A percentile compares a stretch with the other conserved stretches of the same genome.
Evolutionary conservation across 2,888 invertebrate genomes (phyloP).

Genomic region (Machimus atricapillus): DNA sequence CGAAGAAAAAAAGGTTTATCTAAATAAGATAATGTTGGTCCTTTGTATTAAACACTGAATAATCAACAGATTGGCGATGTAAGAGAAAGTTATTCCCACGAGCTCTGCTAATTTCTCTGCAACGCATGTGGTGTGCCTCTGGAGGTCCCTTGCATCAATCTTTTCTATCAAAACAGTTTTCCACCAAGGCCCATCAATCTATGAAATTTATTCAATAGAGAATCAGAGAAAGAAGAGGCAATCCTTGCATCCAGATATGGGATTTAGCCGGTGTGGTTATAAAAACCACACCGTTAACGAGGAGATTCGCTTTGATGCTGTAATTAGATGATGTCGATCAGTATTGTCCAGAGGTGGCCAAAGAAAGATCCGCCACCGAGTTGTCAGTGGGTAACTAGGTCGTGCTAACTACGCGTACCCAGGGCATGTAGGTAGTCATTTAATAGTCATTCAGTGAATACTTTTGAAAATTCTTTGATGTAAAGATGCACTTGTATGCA

Average conservation of each 20-base stretch:
- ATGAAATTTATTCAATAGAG: not conserved
- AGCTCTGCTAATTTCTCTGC: not conserved
- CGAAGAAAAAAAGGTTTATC: too few species aligned
- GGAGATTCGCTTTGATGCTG: not conserved
- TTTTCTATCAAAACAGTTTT: not conserved
- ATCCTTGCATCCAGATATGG: not conserved
- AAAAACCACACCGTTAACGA: not conserved
- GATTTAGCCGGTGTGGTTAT: not conserved
- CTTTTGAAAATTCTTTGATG: not conserved
- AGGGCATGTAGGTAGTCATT: not conserved
- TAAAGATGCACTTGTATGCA: not conserved
- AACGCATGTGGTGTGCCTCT: not conserved
- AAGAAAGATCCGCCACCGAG: not conserved
- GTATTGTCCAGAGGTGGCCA: slow-evolving; percentile 1
- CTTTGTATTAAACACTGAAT: not conserved
- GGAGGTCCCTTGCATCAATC: not conserved
- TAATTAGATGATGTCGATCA: not conserved
- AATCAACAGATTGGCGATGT: not conserved
- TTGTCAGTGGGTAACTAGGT: not conserved
- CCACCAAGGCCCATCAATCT: not conserved
- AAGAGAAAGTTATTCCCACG: not conserved
- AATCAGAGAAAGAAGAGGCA: not conserved
- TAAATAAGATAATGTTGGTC: not conserved
- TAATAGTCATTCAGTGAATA: not conserved
- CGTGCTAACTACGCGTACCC: not conserved